A percentile compares a stretch with the other conserved stretches of the same genome.
Evolutionary conservation across 2,797 vertebrate genomes (phyloP).

Genomic region (Esox masquinongy): DNA sequence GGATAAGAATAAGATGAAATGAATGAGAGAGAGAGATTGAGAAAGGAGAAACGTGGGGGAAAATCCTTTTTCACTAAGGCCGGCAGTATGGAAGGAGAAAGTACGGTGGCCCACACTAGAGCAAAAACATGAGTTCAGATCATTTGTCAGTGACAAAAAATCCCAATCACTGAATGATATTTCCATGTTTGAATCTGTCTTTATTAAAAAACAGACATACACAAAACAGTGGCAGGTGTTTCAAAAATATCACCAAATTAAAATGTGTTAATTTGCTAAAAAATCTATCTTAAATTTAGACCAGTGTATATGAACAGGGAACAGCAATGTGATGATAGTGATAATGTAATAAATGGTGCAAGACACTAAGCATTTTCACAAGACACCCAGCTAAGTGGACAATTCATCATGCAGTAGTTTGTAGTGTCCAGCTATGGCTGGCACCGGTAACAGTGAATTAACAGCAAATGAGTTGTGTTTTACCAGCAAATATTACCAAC

Average conservation of each 20-base stretch:
- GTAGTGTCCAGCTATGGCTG: not conserved
- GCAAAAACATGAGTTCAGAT: not conserved
- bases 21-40: slow-evolving; percentile 44
- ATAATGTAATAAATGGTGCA: not conserved
- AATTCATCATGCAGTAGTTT: not conserved
- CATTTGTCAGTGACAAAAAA: not conserved
- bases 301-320: not conserved
- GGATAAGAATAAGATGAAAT: slow-evolving; percentile 69
- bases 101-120: slow-evolving; percentile 11
- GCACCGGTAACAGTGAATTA: not conserved
- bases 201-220: not conserved
- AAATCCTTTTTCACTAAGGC: slow-evolving; percentile 28
- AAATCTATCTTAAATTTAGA: not conserved
- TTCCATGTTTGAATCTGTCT: not conserved
- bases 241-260: not conserved
- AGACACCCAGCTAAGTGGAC: not conserved
- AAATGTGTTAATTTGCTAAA: not conserved
- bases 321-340: not conserved
- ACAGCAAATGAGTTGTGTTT: not conserved
- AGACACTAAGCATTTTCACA: not conserved
- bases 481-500: not conserved
- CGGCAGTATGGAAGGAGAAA: slow-evolving; percentile 2
- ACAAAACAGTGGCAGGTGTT: not conserved
- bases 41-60: slow-evolving; percentile 33
- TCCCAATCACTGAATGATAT: not conserved